phyloP scores from a whole-genome alignment of 92 coral and sea anemone genomes.

The Parazoanthus atlanticus region DNA sequence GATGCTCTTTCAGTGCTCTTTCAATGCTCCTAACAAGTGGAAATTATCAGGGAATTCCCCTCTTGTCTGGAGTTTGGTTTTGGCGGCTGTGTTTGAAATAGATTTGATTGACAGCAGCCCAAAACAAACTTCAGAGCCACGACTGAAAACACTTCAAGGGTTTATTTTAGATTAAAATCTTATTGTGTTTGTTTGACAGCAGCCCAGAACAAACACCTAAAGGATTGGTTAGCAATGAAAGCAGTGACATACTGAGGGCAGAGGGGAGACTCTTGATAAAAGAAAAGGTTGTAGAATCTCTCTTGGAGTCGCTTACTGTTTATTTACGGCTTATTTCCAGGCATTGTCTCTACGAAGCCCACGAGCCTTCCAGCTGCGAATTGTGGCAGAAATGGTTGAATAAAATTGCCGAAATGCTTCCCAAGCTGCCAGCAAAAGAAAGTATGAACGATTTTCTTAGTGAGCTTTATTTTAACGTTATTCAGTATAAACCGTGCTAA shows the following conservation, averaged over 20 bases:
- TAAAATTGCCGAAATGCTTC: conserved; percentile 90
- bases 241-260: no score
- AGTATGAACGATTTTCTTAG: conserved; percentile 21
- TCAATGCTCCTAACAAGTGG: no score
- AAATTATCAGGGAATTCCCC: no score
- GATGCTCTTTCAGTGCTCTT: no score
- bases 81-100: no score
- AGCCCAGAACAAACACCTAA: no score
- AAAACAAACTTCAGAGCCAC: no score
- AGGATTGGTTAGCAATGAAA: no score
- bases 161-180: no score
- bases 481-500: not conserved
- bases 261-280: not conserved
- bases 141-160: no score
- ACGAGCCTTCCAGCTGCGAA: conserved; percentile 92
- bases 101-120: not conserved
- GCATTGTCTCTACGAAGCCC: conserved; percentile 91
- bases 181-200: not conserved
- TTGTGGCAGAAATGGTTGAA: conserved; percentile 88
- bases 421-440: conserved; percentile 85
- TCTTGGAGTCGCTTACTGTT: not conserved
- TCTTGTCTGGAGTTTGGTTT: no score
- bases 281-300: not conserved
- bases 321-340: conserved; percentile 42
- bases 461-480: not conserved